Percentiles rank a stretch among this genome's conserved stretches.
phyloP scores from a whole-genome alignment of 1,140 invertebrate genomes.

The Heliothis subflexa region DNA sequence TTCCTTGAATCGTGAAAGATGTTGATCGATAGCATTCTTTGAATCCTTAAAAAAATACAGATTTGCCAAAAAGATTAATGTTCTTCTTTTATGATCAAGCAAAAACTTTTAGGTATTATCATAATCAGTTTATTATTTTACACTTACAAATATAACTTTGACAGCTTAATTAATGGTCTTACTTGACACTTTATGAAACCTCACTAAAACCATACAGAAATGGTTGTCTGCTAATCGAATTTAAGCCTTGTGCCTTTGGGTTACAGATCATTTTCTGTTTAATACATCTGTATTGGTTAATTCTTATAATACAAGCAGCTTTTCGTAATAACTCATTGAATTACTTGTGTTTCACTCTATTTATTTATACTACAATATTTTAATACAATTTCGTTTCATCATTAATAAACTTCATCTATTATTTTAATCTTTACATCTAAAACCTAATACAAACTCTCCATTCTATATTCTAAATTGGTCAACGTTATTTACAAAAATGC shows the following conservation, averaged over 20 bases:
- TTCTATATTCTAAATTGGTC: not conserved
- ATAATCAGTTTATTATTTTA: slow-evolving; percentile 9
- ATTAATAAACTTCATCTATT: not conserved
- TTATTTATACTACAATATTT: too few species aligned
- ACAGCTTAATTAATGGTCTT: slow-evolving; percentile 21
- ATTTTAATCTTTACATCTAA: not conserved
- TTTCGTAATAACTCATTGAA: slow-evolving; percentile 28
- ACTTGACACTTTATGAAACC: not conserved
- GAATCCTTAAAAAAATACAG: not conserved
- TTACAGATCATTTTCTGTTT: not conserved
- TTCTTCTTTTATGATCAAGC: not conserved
- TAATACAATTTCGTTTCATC: not conserved
- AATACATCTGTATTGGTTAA: not conserved
- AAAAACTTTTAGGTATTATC: not conserved
- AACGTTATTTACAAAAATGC: not conserved
- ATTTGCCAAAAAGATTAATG: slow-evolving; percentile 5
- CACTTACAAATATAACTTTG: not conserved
- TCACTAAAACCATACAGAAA: not conserved
- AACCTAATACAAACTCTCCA: not conserved
- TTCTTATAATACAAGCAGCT: slow-evolving; percentile 13
- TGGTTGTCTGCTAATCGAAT: not conserved
- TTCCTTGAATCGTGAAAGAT: not conserved
- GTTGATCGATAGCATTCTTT: not conserved
- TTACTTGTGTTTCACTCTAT: not conserved
- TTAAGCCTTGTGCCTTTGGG: not conserved